Evolutionary conservation across 2,888 invertebrate genomes (phyloP), one percentile per base, ranked within the genome.

Genomic region (Caenorhabditis sp.): DNA sequence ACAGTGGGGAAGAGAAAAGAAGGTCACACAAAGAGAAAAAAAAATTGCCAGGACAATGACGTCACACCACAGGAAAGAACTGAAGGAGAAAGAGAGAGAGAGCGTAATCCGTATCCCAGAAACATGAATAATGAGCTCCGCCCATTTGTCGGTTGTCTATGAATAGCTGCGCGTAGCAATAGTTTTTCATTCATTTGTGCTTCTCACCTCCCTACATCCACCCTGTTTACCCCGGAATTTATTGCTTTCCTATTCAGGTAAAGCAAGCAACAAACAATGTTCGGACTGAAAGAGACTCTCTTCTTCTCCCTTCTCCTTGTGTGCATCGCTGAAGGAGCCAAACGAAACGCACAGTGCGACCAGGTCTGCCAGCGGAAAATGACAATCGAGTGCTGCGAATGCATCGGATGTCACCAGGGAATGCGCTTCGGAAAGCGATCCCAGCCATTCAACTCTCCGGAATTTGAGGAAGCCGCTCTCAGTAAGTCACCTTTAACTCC

Each of bases 351-450:
- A 8, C 79, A 79, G 53, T 81, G 81, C 58, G 72, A 73, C 26
- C 30, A 43, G 6, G 78, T 78, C 11, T 78, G 78, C 30, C 73
- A 73, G 24, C 65, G 79, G n/a, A 74, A 75, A 26, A 79, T 79
- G 79, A 79, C 79, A 13, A 68, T 76, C 26, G 76, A 74, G n/a
- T 79, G 79, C 53, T 79, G 79, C 52, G 79, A 79, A 43, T 79
- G 79, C 62, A 79, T 79, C 30, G 79, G 79, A 8, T 79, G 79
- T 35, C 76, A 79, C 61, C 79, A 79, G 45, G 79, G 79, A 48
- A 77, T 77, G 76, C 65, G 76, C 9, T 77, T 77, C 39, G 76
- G 76, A 6, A 77, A 77, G 17, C 76, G 76, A 46, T 68, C 68
- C 7, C 50, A 50, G 37, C 32, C 68, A 7, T 62, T 62, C 39